phyloP scores from a whole-genome alignment of 2,113 vertebrate species.

The Terrapene triunguis region DNA sequence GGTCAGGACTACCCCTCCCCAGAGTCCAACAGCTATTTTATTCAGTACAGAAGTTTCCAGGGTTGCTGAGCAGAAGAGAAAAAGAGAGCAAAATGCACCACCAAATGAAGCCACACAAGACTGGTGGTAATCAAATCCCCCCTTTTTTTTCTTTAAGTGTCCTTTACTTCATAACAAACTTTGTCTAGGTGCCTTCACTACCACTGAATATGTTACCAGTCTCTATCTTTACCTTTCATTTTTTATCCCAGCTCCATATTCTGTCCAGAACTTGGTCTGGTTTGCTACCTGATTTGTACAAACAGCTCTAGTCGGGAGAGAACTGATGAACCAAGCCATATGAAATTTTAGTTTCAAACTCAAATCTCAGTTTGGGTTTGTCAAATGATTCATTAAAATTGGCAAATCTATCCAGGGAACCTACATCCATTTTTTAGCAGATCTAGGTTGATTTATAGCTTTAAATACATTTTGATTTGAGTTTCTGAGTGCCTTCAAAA shows the following conservation, averaged over 20 bases:
- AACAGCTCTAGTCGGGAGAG: neutral
- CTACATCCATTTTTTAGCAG: neutral
- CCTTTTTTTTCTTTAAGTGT: neutral
- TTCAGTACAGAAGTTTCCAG: neutral
- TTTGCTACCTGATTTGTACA: neutral
- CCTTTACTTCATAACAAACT: neutral
- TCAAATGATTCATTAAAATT: slow-evolving; percentile 37
- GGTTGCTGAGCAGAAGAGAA: neutral
- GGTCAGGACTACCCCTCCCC: neutral
- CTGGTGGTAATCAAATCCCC: neutral
- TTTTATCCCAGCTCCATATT: accelerated
- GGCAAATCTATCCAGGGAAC: neutral
- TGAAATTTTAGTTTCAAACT: neutral
- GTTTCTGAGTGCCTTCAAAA: neutral
- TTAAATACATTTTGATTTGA: neutral
- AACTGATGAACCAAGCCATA: neutral
- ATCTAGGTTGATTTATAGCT: slow-evolving; percentile 18
- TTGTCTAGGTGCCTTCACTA: neutral
- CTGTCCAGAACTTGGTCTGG: neutral
- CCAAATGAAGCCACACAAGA: neutral
- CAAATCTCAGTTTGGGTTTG: neutral
- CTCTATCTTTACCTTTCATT: neutral
- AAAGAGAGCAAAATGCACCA: neutral
- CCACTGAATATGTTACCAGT: neutral
- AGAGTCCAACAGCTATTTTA: too few species aligned